phyloP scores from a whole-genome alignment of 2,888 invertebrate genomes.

The Slavum lentiscoides region DNA sequence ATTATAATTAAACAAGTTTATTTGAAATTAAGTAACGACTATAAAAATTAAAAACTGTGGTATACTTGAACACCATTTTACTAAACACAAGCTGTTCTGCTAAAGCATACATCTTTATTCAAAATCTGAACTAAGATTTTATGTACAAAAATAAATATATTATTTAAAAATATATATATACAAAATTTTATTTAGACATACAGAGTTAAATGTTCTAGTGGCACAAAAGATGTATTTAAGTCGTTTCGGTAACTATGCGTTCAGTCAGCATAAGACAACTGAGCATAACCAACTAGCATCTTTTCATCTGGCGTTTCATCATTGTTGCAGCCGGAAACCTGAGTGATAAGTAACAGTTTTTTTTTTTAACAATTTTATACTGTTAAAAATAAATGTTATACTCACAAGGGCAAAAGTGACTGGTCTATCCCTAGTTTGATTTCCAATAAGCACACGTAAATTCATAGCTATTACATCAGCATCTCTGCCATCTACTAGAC shows the following conservation, averaged over 20 bases:
- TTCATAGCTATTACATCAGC: conserved; percentile 89
- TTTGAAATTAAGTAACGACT: conserved; percentile 47
- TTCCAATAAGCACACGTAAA: conserved; percentile 86
- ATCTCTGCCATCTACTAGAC: conserved; percentile 89
- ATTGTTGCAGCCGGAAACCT: conserved; percentile 71
- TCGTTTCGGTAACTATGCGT: conserved; percentile 30
- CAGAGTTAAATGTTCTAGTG: conserved; percentile 51
- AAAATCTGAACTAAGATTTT: conserved; percentile 45
- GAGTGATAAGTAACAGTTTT: conserved; percentile 57
- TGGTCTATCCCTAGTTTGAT: conserved; percentile 67
- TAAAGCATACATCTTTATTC: conserved; percentile 41
- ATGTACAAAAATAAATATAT: conserved; percentile 52
- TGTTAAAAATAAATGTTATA: conserved; percentile 53
- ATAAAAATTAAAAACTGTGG: conserved; percentile 29
- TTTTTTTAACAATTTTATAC: conserved; percentile 7
- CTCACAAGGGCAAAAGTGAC: conserved; percentile 86
- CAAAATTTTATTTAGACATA: conserved; percentile 35
- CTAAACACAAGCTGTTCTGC: conserved; percentile 39
- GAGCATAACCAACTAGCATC: conserved; percentile 94
- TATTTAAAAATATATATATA: conserved; percentile 20
- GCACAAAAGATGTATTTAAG: conserved; percentile 39
- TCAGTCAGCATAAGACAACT: conserved; percentile 91
- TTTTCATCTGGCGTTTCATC: conserved; percentile 91
- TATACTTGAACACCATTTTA: conserved; percentile 36
- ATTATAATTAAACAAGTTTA: conserved; percentile 42